Evolutionary conservation across 1,140 invertebrate genomes (phyloP).

Genomic region (Lasaia peninsularis): DNA sequence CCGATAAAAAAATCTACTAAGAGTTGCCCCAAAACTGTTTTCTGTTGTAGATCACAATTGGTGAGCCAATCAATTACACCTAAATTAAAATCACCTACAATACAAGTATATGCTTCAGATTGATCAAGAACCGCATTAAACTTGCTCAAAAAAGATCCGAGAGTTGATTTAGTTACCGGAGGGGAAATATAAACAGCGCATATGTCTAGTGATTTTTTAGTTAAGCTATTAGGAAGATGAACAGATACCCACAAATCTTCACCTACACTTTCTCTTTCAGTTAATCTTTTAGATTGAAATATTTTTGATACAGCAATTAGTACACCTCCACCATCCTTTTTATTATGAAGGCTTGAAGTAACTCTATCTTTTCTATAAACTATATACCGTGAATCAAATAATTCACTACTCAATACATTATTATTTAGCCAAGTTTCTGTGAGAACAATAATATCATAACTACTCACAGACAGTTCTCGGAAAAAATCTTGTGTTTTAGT

Average conservation of each 20-base stretch:
- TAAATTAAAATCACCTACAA: conserved; percentile 1
- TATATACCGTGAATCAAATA: conserved; percentile 23
- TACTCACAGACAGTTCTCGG: too few species aligned
- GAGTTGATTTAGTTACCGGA: background rate
- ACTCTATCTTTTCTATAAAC: conserved; percentile 23
- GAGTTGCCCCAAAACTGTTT: background rate
- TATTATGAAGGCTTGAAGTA: background rate
- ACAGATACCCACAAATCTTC: conserved; percentile 21
- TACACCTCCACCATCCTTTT: conserved; percentile 1
- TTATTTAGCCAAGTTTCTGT: conserved; percentile 22
- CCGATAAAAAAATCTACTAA: background rate
- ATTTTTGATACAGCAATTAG: conserved; percentile 1
- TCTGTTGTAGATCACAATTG: background rate
- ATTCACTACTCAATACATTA: conserved; percentile 17
- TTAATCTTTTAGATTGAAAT: conserved; percentile 2
- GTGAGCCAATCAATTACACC: background rate
- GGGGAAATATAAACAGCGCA: conserved; percentile 16
- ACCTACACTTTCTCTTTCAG: conserved; percentile 2
- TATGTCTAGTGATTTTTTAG: conserved; percentile 2
- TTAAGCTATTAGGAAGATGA: background rate
- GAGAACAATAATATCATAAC: background rate
- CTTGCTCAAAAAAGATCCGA: conserved; percentile 5
- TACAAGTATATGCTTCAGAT: background rate
- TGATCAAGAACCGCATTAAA: background rate
- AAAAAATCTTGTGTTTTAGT: too few species aligned